Conservation (phyloP, 2,113 vertebrate species). For the Manacus vitellinus region DNA sequence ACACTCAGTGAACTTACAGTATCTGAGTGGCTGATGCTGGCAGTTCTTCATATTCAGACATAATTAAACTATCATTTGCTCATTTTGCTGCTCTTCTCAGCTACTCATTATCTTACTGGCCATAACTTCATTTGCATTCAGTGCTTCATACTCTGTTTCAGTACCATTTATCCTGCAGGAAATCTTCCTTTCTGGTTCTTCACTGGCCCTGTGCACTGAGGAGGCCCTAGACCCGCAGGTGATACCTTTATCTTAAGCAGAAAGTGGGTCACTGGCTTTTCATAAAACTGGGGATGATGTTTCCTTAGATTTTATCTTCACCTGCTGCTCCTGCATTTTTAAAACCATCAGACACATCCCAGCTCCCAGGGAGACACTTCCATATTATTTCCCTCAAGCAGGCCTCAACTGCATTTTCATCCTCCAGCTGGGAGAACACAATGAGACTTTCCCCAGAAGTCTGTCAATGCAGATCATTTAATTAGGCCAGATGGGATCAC, state of each 20-base stretch:
- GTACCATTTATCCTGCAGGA: background rate
- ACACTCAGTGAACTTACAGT: background rate
- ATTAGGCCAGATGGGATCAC: constrained; percentile 33
- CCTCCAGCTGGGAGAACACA: constrained; percentile 17
- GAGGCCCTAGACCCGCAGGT: background rate
- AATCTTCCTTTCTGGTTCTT: background rate
- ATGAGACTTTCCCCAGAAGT: background rate
- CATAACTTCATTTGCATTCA: background rate
- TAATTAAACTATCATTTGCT: background rate
- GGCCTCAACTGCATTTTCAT: background rate
- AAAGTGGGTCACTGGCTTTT: constrained; percentile 34
- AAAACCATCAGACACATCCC: background rate
- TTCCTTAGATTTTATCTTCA: constrained; percentile 3
- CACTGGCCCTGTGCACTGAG: background rate
- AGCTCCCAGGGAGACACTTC: background rate
- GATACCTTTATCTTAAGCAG: background rate
- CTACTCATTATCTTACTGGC: background rate
- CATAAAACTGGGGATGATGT: background rate
- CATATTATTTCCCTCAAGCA: constrained; percentile 18
- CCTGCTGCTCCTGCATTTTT: constrained; percentile 41
- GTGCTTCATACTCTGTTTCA: background rate
- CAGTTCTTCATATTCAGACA: background rate
- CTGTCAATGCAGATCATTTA: constrained; percentile 34
- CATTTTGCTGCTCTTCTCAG: background rate
- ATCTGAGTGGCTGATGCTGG: background rate